Evolutionary conservation across 2,797 vertebrate species (phyloP), one percentile per base, ranked within the genome.

Genomic region (Intellagama lesueurii): DNA sequence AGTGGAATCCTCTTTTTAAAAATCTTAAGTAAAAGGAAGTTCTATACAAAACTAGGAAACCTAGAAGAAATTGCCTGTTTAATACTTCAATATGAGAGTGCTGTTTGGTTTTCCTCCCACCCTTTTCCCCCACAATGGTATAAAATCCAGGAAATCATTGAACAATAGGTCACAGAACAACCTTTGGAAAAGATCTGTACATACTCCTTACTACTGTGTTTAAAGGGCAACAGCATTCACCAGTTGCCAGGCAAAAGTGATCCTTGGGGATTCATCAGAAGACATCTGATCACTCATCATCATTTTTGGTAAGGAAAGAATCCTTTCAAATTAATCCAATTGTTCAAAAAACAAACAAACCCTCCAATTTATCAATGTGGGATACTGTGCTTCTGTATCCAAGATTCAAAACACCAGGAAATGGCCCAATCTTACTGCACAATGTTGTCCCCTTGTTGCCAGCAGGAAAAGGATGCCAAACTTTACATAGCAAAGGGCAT

Each of bases 1-100:
- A 93, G 90, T 94, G 32, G 93, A 97, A 96, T 95, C 95, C 92
- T 94, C 92, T 94, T 86, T 92, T 79, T 91, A 19, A 83, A 72
- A 81, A 64, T 11, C 30, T 91, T 78, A 93, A 96, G 92, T 95
- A 94, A 96, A 92, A 47, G 89, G 89, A 93, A 93, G 47, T 87
- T 93, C 92, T 95, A 88, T 80, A 73, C 88, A 82, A 94, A 87
- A 91, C 72, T 86, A 93, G 47, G 83, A 92, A 94, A 91, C 79
- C 89, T 73, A 69, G 84, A 90, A 92, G 79, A 91, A 40, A 93
- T 76, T 90, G 66, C 73, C 83, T 92, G 68, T 0, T 0, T 90
- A 94, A 94, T 86, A 64, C 64, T 93, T 79, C 91, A 91, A 77
- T 80, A 85, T 44, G 87, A 72, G 4, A 78, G 56, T 82, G 91